Conservation (phyloP, 2,113 vertebrate genomes). For the Sisor rabdophorus region DNA sequence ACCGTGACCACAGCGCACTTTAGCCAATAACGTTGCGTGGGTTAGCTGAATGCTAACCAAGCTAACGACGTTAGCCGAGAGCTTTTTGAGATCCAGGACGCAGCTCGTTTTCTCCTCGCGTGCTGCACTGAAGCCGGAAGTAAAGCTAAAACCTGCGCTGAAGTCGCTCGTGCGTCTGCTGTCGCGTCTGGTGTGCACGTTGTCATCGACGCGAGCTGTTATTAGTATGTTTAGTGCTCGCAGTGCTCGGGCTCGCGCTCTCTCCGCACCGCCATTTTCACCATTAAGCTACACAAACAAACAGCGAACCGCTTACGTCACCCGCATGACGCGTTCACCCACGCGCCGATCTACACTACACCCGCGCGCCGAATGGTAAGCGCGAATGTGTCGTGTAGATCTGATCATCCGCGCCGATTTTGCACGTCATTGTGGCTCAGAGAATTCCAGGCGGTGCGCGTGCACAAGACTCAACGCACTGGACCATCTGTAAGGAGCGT, state of each 20-base stretch:
- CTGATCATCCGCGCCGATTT: constrained; percentile 5
- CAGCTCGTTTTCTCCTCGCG: constrained; percentile 35
- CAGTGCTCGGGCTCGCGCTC: constrained; percentile 49
- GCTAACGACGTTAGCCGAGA: constrained; percentile 60
- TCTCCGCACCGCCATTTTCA: constrained; percentile 77
- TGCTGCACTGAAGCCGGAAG: constrained; percentile 28
- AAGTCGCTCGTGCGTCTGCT: constrained; percentile 24
- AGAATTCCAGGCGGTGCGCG: constrained; percentile 28
- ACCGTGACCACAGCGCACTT: constrained; percentile 39
- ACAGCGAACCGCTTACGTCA: constrained; percentile 60
- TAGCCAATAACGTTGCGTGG: constrained; percentile 63
- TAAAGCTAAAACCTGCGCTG: constrained; percentile 15
- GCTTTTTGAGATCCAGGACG: constrained; percentile 42
- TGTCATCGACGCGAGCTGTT: constrained; percentile 47
- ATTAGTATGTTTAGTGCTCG: constrained; percentile 61
- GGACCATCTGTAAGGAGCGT: constrained; percentile 13
- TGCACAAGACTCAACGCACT: constrained; percentile 9
- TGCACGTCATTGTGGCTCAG: background rate
- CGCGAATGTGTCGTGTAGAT: constrained; percentile 12
- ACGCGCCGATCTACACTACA: constrained; percentile 30
- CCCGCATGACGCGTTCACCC: constrained; percentile 26
- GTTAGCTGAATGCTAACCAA: constrained; percentile 51
- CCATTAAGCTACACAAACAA: constrained; percentile 74
- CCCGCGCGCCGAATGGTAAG: rapidly evolving
- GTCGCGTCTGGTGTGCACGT: constrained; percentile 45